phyloP scores from a whole-genome alignment of 1,140 invertebrate species.

The Ruditapes philippinarum region DNA sequence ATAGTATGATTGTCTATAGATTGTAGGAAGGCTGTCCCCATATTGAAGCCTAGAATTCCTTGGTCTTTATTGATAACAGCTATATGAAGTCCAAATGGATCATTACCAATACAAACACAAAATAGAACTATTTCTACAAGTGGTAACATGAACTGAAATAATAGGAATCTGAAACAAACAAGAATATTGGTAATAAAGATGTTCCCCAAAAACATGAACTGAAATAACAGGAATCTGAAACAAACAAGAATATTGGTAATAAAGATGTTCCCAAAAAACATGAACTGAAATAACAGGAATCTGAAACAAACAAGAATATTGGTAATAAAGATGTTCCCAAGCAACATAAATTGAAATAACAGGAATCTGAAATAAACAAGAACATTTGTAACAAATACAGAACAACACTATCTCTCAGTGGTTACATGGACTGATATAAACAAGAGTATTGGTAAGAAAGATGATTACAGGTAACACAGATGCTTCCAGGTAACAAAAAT shows the following conservation, averaged over 20 bases:
- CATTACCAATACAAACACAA: slow-evolving; percentile 96
- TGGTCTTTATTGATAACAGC: slow-evolving; percentile 91
- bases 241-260: neutral
- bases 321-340: no score
- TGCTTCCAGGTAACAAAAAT: no score
- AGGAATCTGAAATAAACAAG: neutral
- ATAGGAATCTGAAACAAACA: slow-evolving; percentile 80
- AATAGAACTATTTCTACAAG: slow-evolving; percentile 98
- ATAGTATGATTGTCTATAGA: slow-evolving; percentile 77
- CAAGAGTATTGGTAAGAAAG: no score
- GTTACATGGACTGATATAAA: neutral
- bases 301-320: neutral
- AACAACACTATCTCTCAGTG: no score
- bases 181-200: neutral
- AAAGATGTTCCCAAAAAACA: no score
- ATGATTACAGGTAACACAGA: no score
- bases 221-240: slow-evolving; percentile 59
- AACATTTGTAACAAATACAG: neutral
- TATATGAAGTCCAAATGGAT: slow-evolving; percentile 94
- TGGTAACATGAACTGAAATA: slow-evolving; percentile 96
- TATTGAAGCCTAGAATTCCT: slow-evolving; percentile 2
- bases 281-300: neutral
- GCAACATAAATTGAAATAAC: no score
- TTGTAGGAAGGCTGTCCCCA: slow-evolving; percentile 72
- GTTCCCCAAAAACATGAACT: neutral